Evolutionary conservation across 2,113 vertebrate species (phyloP).

Genomic region (Tupaia tana): DNA sequence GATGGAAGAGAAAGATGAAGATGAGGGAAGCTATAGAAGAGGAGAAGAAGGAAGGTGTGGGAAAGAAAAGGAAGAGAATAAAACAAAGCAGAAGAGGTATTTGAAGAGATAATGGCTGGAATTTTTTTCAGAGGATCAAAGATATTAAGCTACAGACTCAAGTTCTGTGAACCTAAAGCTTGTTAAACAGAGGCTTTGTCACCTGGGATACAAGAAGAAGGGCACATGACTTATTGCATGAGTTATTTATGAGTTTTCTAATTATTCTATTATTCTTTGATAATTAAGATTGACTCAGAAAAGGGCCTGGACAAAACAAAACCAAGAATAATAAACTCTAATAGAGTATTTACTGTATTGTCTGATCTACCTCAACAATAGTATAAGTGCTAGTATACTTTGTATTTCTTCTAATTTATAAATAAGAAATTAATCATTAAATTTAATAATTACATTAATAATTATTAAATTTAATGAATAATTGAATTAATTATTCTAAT

Average conservation of each 20-base stretch:
- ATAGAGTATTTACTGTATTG: neutral
- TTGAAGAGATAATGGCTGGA: neutral
- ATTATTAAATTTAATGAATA: too few relatives aligned
- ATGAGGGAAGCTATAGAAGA: too few relatives aligned
- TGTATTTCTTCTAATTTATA: neutral
- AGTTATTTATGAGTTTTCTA: neutral
- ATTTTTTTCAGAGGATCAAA: neutral
- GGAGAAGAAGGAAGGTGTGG: neutral
- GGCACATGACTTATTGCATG: neutral
- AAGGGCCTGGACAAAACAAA: neutral
- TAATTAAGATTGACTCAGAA: neutral
- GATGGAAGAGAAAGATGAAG: neutral
- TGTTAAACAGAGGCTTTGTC: neutral
- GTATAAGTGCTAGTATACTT: neutral
- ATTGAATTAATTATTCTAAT: neutral
- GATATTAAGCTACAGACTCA: neutral
- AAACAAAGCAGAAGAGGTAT: neutral
- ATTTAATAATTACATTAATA: too few relatives aligned
- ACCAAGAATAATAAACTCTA: neutral
- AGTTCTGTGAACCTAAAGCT: neutral
- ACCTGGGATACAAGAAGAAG: neutral
- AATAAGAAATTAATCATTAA: neutral
- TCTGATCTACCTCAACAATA: neutral
- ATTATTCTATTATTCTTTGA: neutral
- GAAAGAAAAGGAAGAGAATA: fast-evolving